Evolutionary conservation across 2,888 invertebrate species (phyloP), one percentile per base, ranked within the genome.

Genomic region (Orthonevra nobilis): DNA sequence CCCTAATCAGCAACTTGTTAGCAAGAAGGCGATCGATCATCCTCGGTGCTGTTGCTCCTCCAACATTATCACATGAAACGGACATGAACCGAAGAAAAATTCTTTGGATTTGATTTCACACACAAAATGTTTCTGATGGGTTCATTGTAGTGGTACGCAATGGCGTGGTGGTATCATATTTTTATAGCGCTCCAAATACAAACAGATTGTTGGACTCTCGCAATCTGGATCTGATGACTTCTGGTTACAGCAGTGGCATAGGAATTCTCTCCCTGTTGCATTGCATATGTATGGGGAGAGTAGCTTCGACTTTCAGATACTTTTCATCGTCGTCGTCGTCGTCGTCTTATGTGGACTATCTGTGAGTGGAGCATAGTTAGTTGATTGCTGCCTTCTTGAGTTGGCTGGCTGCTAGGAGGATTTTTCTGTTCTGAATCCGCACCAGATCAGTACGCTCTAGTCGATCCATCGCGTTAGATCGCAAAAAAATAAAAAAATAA

Each of bases 301-400:
- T 86, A 86, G 84, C 82, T 85, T 84, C n/a, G n/a, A n/a, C n/a
- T n/a, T n/a, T n/a, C 86, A 86, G 85, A 60, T 72, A 66, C 32
- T 54, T 56, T n/a, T n/a, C 40, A 54, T 23, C 44, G 60, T 56
- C 50, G 61, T 38, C 12, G 44, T 66, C 58, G 48, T 58, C 42
- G 64, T 60, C 66, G 60, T 72, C 79, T 73, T 79, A 28, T 34
- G 56, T 73, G 66, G 72, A 61, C 61, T 61, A 72, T 73, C 68
- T 73, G 73, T 79, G 66, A 72, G 60, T 54, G 64, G 72, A 72
- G 72, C 86, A 86, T 86, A 86, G 85, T 87, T 87, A 88, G 89
- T 88, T 85, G 86, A 85, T 85, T 87, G 87, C 85, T 86, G 87
- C 85, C 89, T 86, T 86, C 85, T 85, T 86, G 86, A 87, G 88